phyloP scores from a whole-genome alignment of 1,140 invertebrate species.

The Sminthurides bifidus region DNA sequence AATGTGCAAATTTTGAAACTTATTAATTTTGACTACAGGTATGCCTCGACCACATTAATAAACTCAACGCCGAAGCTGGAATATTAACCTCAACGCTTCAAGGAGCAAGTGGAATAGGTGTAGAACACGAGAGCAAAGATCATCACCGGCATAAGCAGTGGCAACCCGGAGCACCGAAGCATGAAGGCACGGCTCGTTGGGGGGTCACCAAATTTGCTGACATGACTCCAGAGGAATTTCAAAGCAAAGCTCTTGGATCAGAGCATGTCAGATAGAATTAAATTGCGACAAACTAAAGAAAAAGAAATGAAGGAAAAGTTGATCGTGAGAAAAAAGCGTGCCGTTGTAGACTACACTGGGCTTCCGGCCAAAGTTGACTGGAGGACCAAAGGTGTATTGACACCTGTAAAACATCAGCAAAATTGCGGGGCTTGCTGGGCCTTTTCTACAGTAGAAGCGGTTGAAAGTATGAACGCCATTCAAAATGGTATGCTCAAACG shows the following conservation, averaged over 20 bases:
- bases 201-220: conserved; percentile 64
- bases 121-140: not conserved
- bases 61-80: not conserved
- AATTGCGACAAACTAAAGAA: conserved; percentile 29
- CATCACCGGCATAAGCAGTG: conserved; percentile 1
- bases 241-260: conserved; percentile 41
- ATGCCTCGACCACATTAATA: not conserved
- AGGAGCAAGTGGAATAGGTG: not conserved
- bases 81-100: not conserved
- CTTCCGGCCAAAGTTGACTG: conserved; percentile 38
- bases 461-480: conserved; percentile 65
- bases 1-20: not conserved
- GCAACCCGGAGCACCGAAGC: conserved; percentile 35
- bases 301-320: conserved; percentile 12
- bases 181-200: conserved; percentile 24
- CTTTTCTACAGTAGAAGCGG: conserved; percentile 61
- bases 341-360: not conserved
- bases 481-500: conserved; percentile 46
- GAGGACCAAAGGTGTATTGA: conserved; percentile 56
- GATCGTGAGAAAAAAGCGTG: conserved; percentile 27
- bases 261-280: conserved; percentile 33
- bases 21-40: not conserved
- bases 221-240: conserved; percentile 57
- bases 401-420: conserved; percentile 57
- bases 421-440: conserved; percentile 79